These are phyloP conservation scores for Mergus octosetaceus DNA, from an alignment of 2,797 vertebrate species.

Conservation along the genomic window DNA sequence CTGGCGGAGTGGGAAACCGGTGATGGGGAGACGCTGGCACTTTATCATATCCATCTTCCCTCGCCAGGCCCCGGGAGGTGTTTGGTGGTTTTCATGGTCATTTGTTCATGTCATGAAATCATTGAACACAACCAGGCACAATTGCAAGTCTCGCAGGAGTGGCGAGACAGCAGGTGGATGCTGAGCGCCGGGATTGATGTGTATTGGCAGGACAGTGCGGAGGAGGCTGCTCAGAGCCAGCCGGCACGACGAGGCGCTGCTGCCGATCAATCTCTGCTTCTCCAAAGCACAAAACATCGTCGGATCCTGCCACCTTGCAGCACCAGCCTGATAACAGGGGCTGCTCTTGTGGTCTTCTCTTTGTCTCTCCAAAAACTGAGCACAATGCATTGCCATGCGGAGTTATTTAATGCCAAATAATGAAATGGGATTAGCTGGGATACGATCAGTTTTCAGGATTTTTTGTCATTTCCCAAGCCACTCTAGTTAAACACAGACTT, in stretches of 20 bases:
- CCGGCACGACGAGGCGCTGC: accelerated
- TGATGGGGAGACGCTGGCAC: neutral
- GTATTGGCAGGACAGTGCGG: neutral
- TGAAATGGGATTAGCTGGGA: neutral
- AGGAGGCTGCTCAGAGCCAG: neutral
- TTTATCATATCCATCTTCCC: neutral
- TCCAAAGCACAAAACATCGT: neutral
- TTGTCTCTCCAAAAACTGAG: neutral
- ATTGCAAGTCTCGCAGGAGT: neutral
- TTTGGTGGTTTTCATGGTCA: neutral
- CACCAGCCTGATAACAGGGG: accelerated
- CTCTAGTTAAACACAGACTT: neutral
- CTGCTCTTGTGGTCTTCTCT: neutral
- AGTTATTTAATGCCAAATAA: neutral
- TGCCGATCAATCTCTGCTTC: neutral
- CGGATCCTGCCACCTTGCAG: neutral
- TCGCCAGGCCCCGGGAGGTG: neutral
- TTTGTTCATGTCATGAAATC: neutral
- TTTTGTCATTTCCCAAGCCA: neutral
- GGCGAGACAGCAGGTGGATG: neutral
- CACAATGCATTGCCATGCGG: accelerated
- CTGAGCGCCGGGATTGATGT: neutral
- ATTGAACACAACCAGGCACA: neutral
- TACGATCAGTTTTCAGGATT: neutral
- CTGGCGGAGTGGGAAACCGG: neutral